A percentile compares a stretch with the other conserved stretches of the same genome.
Conservation (phyloP, 2,797 vertebrate genomes). For the Danio aesculapii region DNA sequence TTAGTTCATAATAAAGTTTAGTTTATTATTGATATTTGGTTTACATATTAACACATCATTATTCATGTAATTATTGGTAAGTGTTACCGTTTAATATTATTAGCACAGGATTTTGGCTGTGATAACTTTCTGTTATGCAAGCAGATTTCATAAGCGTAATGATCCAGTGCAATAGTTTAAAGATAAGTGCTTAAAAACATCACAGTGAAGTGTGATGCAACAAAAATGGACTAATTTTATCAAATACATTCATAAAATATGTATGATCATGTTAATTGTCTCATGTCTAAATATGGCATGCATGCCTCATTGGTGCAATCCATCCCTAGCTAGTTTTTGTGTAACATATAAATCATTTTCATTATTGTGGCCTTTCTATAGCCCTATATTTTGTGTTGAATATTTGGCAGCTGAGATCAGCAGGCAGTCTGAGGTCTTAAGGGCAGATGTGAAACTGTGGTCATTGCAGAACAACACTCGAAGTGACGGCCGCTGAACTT, state of each 20-base stretch:
- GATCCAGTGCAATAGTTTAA: not conserved
- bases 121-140: not conserved
- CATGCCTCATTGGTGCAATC: not conserved
- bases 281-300: not conserved
- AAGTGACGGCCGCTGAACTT: constrained; percentile 36
- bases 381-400: not conserved
- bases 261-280: not conserved
- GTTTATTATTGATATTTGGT: too few relatives aligned
- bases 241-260: not conserved
- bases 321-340: not conserved
- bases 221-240: not conserved
- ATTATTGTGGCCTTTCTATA: not conserved
- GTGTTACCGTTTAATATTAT: not conserved
- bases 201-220: not conserved
- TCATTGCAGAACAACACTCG: constrained; percentile 26
- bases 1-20: too few relatives aligned
- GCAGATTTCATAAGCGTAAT: not conserved
- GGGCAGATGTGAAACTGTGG: constrained; percentile 48
- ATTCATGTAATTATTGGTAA: too few relatives aligned
- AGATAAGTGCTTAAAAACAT: not conserved
- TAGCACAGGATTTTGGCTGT: not conserved
- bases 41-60: too few relatives aligned
- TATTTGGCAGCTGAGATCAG: constrained; percentile 25
- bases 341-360: not conserved
- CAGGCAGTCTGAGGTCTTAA: constrained; percentile 31